Evolutionary conservation across 2,888 invertebrate species (phyloP).

Genomic region (Sericinus montela): DNA sequence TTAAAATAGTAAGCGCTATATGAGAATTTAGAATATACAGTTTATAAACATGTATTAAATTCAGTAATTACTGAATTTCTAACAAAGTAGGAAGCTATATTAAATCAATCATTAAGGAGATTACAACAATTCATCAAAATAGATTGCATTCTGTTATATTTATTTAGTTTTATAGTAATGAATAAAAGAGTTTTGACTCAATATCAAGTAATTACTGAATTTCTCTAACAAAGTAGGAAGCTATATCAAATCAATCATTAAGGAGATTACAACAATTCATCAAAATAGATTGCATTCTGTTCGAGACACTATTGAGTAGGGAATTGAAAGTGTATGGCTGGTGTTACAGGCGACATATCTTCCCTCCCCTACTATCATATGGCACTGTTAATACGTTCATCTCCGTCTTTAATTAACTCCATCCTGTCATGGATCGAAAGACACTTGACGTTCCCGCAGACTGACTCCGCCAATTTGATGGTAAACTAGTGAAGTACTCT

Average conservation of each 20-base stretch:
- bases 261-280: conserved; percentile 9
- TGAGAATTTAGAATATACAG: too few species aligned
- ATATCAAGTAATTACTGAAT: neutral
- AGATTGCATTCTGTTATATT: conserved; percentile 6
- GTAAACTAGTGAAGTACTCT: conserved; percentile 46
- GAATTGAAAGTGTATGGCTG: conserved; percentile 7
- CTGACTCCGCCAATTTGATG: conserved; percentile 61
- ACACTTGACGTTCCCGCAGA: conserved; percentile 54
- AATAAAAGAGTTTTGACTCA: neutral
- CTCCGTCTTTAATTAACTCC: conserved; percentile 47
- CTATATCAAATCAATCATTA: neutral
- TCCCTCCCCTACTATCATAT: conserved; percentile 10
- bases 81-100: neutral
- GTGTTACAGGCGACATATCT: neutral
- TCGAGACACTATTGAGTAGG: conserved; percentile 1
- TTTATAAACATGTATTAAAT: too few species aligned
- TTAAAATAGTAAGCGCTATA: too few species aligned
- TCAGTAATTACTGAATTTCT: neutral
- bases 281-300: conserved; percentile 10
- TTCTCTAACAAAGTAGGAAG: neutral
- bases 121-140: conserved; percentile 12
- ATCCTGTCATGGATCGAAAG: conserved; percentile 51
- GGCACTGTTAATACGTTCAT: conserved; percentile 20
- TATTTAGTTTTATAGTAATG: too few species aligned
- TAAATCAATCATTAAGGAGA: neutral